These are phyloP conservation scores for Phalangium opilio DNA, from an alignment of 2,888 invertebrate genomes.

Conservation along the genomic window DNA sequence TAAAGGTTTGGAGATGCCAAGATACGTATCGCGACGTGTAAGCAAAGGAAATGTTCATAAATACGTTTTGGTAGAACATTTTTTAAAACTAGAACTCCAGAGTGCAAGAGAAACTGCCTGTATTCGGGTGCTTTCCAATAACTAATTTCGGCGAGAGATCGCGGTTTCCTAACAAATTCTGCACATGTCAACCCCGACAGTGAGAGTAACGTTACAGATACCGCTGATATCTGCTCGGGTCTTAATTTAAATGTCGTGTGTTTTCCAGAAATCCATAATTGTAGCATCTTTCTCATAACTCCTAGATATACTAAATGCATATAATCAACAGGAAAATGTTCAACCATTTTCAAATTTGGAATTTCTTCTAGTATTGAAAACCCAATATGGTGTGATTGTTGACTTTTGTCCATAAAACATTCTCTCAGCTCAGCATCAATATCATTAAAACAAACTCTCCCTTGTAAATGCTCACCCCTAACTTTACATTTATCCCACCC, in stretches of 20 bases:
- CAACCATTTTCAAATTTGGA: constrained; percentile 16
- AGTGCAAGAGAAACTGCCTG: constrained; percentile 22
- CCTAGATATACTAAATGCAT: constrained; percentile 27
- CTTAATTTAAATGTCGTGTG: no score
- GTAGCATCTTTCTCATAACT: constrained; percentile 23
- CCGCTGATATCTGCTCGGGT: no score
- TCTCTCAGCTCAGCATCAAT: background rate
- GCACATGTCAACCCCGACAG: background rate
- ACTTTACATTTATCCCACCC: no score
- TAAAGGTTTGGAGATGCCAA: constrained; percentile 5
- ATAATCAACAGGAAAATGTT: constrained; percentile 24
- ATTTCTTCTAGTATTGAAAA: constrained; percentile 16
- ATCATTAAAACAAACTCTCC: no score
- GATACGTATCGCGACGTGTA: constrained; percentile 19
- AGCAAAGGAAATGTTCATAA: constrained; percentile 20
- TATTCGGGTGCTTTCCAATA: constrained; percentile 26
- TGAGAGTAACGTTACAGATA: no score
- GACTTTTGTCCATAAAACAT: constrained; percentile 12
- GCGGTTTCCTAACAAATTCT: constrained; percentile 23
- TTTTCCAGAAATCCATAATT: constrained; percentile 22
- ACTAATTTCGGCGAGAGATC: constrained; percentile 19
- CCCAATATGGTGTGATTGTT: constrained; percentile 19
- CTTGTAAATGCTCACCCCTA: no score
- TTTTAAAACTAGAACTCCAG: constrained; percentile 21
- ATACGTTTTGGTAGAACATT: constrained; percentile 10